Base-by-base conservation (phyloP, 2,113 vertebrate genomes). In the Coregonus clupeaformis region DNA sequence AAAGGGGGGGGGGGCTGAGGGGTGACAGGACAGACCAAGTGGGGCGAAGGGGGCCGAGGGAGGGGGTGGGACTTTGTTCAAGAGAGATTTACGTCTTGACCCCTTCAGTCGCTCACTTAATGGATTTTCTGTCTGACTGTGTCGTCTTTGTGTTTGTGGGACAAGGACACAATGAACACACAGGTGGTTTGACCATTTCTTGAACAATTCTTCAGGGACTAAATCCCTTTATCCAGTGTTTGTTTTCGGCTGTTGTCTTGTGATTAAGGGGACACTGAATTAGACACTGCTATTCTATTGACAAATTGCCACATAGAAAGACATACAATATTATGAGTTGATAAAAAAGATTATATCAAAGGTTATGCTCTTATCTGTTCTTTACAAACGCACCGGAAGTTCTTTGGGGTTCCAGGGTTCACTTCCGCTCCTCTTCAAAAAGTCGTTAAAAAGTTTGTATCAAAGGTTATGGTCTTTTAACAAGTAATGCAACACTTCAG, bases 91-190 rank as follows among this genome's bases (percentile, higher is more conserved):
- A 69, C 6, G 32, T 81, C 76, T 83, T 75, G 75, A 78, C 25
- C 71, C 32, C 71, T 55, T 76, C 73, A 77, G 85, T 87, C 86
- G 86, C 83, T 89, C 85, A 86, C 80, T 87, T 90, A 87, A 87
- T 82, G 83, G 81, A 81, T 86, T 83, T 79, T 71, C 86, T 82
- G 73, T 68, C 47, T 6, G 30, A 16, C 79, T 69, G 62, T 59
- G 68, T 70, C 57, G 32, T 52, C 20, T 13, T 74, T 80, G 55
- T 73, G 64, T 77, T 66, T 42, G 1, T 2, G 80, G 65, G 60
- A 63, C 59, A 71, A 72, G 69, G 55, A 72, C 80, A 79, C 47
- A 52, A 52, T 52, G 49, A 45, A 76, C 74, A 66, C 74, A 36
- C 6, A 68, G 67, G 71, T 1, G 11, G 47, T 32, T 32, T 57